phyloP scores from a whole-genome alignment of 1,140 invertebrate species.

The Temnothorax nylanderi region DNA sequence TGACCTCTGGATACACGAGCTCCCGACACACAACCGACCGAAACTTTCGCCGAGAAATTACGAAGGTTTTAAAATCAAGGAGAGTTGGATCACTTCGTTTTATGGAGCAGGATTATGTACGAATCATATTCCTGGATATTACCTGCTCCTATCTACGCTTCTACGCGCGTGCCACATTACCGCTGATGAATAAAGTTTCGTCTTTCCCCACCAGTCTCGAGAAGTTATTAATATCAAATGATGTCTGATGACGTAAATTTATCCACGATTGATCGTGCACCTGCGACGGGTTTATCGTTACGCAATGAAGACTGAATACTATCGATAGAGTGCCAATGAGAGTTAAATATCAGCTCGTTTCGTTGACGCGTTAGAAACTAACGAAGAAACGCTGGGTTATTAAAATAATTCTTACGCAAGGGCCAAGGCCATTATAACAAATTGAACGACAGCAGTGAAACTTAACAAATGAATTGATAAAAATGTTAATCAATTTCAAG shows the following conservation, averaged over 20 bases:
- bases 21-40: background rate
- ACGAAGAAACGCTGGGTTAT: background rate
- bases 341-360: slow-evolving; percentile 11
- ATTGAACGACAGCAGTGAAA: background rate
- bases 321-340: slow-evolving; percentile 21
- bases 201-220: background rate
- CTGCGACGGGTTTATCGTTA: slow-evolving; percentile 34
- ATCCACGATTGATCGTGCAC: slow-evolving; percentile 41
- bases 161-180: background rate
- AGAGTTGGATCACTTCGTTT: background rate
- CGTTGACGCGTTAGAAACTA: background rate
- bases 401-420: slow-evolving; percentile 2
- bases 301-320: background rate
- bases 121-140: background rate
- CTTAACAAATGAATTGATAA: background rate
- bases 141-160: background rate
- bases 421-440: background rate
- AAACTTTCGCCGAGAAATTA: slow-evolving; percentile 39
- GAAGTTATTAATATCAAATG: slow-evolving; percentile 16
- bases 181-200: slow-evolving; percentile 20
- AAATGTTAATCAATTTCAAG: background rate
- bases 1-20: slow-evolving; percentile 56
- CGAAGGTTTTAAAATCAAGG: slow-evolving; percentile 9
- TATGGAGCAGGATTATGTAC: background rate
- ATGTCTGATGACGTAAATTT: slow-evolving; percentile 30